These are phyloP conservation scores for Noturus placidus DNA, from an alignment of 2,113 vertebrate species.

Conservation along the genomic window DNA sequence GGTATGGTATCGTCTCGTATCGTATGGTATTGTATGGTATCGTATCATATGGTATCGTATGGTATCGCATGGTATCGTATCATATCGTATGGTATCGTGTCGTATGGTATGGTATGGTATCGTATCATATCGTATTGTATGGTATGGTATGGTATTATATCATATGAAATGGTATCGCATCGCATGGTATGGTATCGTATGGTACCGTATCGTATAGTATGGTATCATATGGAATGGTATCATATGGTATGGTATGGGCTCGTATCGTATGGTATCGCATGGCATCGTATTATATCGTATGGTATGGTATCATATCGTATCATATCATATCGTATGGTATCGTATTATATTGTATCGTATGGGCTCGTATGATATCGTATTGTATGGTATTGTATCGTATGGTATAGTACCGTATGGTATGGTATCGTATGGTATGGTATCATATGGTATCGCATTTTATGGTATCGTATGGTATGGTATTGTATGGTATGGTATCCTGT, in stretches of 20 bases:
- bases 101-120: too few relatives aligned
- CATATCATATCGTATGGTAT: background rate
- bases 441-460: background rate
- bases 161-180: background rate
- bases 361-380: too few relatives aligned
- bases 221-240: too few relatives aligned
- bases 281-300: background rate
- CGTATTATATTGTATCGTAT: background rate
- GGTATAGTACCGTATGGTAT: too few relatives aligned
- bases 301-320: background rate
- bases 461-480: too few relatives aligned
- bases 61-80: background rate
- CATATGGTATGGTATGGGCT: background rate
- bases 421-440: background rate
- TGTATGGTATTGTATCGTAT: too few relatives aligned
- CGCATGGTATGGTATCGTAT: too few relatives aligned
- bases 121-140: too few relatives aligned
- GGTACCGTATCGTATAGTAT: background rate
- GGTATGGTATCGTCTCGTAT: too few relatives aligned
- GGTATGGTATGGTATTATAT: background rate
- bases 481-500: background rate
- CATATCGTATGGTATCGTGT: background rate
- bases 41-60: too few relatives aligned
- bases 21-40: too few relatives aligned
- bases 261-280: background rate